These are phyloP conservation scores for Cheilosia pagana DNA, from an alignment of 2,888 invertebrate species.

Conservation along the genomic window DNA sequence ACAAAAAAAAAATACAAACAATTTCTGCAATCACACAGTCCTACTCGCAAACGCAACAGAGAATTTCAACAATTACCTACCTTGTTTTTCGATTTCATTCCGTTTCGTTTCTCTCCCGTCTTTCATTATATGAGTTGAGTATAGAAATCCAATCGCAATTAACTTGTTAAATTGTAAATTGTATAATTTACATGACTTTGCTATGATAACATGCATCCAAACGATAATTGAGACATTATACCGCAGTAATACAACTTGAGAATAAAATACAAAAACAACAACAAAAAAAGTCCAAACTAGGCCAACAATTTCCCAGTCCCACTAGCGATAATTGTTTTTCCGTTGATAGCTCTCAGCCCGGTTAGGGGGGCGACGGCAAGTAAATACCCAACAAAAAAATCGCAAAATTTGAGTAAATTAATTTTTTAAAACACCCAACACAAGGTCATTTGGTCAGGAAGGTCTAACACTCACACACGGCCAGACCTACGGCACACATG, in stretches of 20 bases:
- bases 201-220: constrained; percentile 65
- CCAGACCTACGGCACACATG: constrained; percentile 10
- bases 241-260: constrained; percentile 30
- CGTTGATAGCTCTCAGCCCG: not conserved
- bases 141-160: constrained; percentile 53
- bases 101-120: constrained; percentile 1
- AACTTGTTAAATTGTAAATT: constrained; percentile 71
- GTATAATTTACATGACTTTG: constrained; percentile 72
- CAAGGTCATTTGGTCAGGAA: constrained; percentile 75
- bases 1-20: constrained; percentile 8
- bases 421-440: constrained; percentile 65
- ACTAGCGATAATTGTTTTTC: constrained; percentile 30
- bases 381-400: constrained; percentile 1
- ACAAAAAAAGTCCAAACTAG: constrained; percentile 50
- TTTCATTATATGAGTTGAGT: too few species aligned
- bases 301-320: constrained; percentile 69
- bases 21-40: constrained; percentile 29
- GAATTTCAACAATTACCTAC: constrained; percentile 66
- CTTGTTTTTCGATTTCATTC: constrained; percentile 19
- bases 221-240: constrained; percentile 63
- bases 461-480: constrained; percentile 59
- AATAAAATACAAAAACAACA: constrained; percentile 17
- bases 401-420: constrained; percentile 66
- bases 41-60: not conserved
- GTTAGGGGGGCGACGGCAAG: not conserved